These are phyloP conservation scores for Darevskia mixta DNA, from an alignment of 2,797 vertebrate genomes.

Conservation along the genomic window DNA sequence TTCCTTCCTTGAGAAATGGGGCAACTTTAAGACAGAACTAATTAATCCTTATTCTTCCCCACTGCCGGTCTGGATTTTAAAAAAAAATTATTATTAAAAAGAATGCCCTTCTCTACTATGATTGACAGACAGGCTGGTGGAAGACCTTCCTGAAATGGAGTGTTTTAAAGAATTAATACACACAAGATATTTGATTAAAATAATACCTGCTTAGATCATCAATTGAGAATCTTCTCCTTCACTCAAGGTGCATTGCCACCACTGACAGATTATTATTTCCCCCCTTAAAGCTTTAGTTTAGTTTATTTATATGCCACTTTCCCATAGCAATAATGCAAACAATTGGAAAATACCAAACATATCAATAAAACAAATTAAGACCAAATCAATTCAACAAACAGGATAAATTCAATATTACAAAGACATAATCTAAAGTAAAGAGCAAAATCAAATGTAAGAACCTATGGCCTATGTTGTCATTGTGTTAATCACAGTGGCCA, in stretches of 20 bases:
- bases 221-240: neutral
- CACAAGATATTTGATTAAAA: neutral
- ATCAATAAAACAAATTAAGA: too few species aligned
- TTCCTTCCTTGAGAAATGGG: neutral
- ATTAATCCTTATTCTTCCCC: neutral
- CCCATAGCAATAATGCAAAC: too few species aligned
- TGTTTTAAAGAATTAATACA: neutral
- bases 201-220: neutral
- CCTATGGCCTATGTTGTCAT: too few species aligned
- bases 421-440: too few species aligned
- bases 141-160: neutral
- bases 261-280: neutral
- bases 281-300: neutral
- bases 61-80: neutral
- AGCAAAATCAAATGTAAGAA: too few species aligned
- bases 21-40: neutral
- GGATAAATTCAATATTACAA: too few species aligned
- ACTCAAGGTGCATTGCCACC: accelerated
- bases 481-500: too few species aligned
- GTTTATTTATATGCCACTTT: too few species aligned
- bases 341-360: too few species aligned
- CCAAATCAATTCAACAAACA: too few species aligned
- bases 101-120: neutral
- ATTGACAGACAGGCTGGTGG: neutral
- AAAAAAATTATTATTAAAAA: neutral